Percentiles rank a stretch among this genome's conserved stretches.
These are phyloP conservation scores for Chiroxiphia lanceolata DNA, from an alignment of 2,797 vertebrate genomes.

Conservation along the genomic window DNA sequence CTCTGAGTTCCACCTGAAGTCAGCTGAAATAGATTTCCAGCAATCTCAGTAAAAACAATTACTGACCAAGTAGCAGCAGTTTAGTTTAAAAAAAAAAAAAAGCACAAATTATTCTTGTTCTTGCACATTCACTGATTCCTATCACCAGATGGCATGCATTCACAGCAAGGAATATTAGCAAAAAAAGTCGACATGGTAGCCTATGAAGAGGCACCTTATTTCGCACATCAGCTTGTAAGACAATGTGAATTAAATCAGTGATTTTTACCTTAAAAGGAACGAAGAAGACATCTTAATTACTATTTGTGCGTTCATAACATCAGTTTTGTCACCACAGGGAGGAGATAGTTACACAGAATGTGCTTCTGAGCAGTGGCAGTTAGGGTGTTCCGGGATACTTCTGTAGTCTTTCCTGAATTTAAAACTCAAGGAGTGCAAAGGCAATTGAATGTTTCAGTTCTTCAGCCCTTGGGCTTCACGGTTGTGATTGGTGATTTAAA, in stretches of 20 bases:
- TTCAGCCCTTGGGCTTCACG: neutral
- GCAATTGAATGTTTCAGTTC: neutral
- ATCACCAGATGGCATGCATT: neutral
- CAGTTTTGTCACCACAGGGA: neutral
- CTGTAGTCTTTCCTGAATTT: neutral
- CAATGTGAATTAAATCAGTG: neutral
- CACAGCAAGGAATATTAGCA: neutral
- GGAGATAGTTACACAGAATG: neutral
- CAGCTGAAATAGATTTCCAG: neutral
- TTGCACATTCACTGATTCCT: neutral
- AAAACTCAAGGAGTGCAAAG: neutral
- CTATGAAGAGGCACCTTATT: neutral
- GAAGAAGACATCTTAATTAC: neutral
- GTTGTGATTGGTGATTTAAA: neutral
- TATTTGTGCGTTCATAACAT: neutral
- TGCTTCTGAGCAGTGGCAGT: neutral
- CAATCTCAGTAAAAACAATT: neutral
- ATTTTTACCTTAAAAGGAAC: conserved; percentile 10
- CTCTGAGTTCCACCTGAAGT: neutral
- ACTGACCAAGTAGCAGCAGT: neutral
- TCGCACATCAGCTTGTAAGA: conserved; percentile 33
- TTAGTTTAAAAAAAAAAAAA: neutral
- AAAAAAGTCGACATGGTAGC: neutral
- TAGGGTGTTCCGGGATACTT: neutral
- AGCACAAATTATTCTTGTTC: neutral